These are phyloP conservation scores for Elmis aenea DNA, from an alignment of 2,888 invertebrate species.

Conservation along the genomic window DNA sequence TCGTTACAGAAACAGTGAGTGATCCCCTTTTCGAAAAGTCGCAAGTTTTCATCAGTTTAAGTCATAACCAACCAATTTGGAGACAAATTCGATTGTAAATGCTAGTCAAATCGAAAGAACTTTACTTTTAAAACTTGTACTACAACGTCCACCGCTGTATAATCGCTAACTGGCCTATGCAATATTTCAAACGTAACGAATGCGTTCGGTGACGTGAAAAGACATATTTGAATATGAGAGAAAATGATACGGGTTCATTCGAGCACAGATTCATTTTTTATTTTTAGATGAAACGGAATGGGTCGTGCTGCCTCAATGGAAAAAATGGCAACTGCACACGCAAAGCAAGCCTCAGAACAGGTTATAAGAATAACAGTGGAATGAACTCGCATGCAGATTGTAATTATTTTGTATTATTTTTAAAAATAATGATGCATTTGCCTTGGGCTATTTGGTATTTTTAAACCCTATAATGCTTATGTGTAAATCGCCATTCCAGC, in stretches of 20 bases:
- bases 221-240: too few relatives aligned
- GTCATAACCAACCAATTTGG: too few relatives aligned
- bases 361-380: constrained; percentile 22
- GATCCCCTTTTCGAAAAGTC: too few relatives aligned
- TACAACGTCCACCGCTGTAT: too few relatives aligned
- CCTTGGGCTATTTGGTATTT: constrained; percentile 22
- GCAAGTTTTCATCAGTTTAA: too few relatives aligned
- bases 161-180: too few relatives aligned
- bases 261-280: constrained; percentile 2
- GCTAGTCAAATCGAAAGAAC: too few relatives aligned
- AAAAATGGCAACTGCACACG: constrained; percentile 26
- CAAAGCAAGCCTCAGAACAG: constrained; percentile 22
- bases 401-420: constrained; percentile 27
- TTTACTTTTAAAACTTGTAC: too few relatives aligned
- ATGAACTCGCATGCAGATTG: constrained; percentile 26
- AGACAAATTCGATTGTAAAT: too few relatives aligned
- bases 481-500: neutral
- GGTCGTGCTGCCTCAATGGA: constrained; percentile 10
- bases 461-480: constrained; percentile 8
- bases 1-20: too few relatives aligned
- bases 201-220: too few relatives aligned
- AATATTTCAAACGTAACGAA: too few relatives aligned
- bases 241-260: constrained; percentile 1
- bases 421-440: constrained; percentile 23
- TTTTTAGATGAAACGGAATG: constrained; percentile 1